Percentiles rank a stretch among this genome's conserved stretches.
phyloP scores from a whole-genome alignment of 2,113 vertebrate genomes.

The Malurus elegans region DNA sequence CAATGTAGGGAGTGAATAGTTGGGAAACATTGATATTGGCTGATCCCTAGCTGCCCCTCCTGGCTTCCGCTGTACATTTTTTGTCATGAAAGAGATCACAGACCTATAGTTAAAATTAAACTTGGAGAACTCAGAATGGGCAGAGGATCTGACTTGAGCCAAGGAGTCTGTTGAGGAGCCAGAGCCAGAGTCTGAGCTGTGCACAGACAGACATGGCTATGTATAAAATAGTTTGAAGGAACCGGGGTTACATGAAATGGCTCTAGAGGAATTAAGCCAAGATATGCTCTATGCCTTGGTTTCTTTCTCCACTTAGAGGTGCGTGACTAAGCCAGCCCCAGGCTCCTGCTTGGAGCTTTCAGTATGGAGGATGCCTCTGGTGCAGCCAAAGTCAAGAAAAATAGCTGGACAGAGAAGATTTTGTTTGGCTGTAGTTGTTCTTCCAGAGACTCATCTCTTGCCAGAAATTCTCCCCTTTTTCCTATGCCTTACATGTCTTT shows the following conservation, averaged over 20 bases:
- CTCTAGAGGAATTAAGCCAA: slow-evolving; percentile 1
- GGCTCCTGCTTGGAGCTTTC: not conserved
- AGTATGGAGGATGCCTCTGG: not conserved
- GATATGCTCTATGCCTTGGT: not conserved
- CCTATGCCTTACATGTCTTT: not conserved
- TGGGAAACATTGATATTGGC: not conserved
- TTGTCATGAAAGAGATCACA: not conserved
- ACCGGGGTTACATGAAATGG: not conserved
- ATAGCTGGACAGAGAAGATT: not conserved
- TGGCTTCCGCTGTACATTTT: not conserved
- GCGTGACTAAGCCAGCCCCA: not conserved
- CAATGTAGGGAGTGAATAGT: not conserved
- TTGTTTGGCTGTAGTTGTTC: not conserved
- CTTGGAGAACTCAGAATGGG: not conserved
- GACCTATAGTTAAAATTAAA: not conserved
- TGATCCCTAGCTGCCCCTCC: not conserved
- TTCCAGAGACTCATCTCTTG: not conserved
- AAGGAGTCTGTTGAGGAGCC: not conserved
- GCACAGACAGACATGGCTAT: not conserved
- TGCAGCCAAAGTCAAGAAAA: not conserved
- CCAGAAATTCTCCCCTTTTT: not conserved
- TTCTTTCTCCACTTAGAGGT: not conserved
- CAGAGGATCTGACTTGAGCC: not conserved
- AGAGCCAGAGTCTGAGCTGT: not conserved
- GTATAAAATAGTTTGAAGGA: not conserved